Conservation (phyloP, 2,797 vertebrate genomes). For the Phyllotis vaccarum region DNA sequence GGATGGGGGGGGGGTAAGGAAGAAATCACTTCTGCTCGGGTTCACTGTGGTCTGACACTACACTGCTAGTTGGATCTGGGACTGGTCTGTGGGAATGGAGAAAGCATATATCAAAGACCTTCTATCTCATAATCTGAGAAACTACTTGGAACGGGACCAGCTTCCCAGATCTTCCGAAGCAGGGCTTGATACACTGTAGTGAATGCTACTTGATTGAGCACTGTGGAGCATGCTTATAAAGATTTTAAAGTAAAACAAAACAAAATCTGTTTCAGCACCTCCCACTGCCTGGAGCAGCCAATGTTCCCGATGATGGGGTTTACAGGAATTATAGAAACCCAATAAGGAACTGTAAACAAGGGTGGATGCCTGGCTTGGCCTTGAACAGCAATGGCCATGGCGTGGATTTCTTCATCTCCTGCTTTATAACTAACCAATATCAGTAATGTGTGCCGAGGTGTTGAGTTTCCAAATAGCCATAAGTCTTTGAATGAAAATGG, state of each 20-base stretch:
- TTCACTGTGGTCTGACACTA: background rate
- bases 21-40: background rate
- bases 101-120: background rate
- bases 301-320: constrained; percentile 24
- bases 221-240: constrained; percentile 78
- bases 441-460: background rate
- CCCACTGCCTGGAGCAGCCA: constrained; percentile 69
- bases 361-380: background rate
- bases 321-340: constrained; percentile 69
- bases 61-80: background rate
- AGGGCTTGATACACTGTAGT: background rate
- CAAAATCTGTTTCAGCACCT: constrained; percentile 76
- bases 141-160: background rate
- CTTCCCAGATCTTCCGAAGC: background rate
- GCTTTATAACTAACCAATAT: background rate
- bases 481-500: constrained; percentile 74
- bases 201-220: constrained; percentile 46
- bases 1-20: no score
- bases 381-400: background rate
- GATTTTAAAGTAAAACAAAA: constrained; percentile 62
- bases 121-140: background rate
- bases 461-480: constrained; percentile 52
- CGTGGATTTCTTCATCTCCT: background rate
- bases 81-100: background rate
- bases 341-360: constrained; percentile 54